Conservation (phyloP, 2,797 vertebrate genomes). For the Strix occidentalis region DNA sequence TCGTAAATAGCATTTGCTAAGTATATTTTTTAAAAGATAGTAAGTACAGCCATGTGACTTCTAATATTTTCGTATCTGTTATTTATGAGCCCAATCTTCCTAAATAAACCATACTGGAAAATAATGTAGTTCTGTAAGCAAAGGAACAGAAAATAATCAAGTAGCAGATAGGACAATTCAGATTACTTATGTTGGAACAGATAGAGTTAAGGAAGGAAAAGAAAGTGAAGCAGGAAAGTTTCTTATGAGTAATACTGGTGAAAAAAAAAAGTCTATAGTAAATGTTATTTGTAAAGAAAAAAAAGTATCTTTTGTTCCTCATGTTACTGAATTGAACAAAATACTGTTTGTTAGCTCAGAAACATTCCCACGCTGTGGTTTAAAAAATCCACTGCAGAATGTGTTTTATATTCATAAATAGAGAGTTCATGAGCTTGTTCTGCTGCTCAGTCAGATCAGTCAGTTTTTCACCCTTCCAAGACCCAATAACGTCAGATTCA, state of each 20-base stretch:
- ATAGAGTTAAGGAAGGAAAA: neutral
- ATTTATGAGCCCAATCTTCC: neutral
- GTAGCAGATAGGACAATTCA: neutral
- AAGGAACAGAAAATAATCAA: neutral
- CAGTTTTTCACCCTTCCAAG: neutral
- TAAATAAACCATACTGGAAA: neutral
- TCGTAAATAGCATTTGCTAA: neutral
- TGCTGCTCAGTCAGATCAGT: neutral
- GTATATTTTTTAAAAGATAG: neutral
- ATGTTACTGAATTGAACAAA: neutral
- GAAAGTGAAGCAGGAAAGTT: neutral
- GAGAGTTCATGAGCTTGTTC: neutral
- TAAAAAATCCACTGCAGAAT: neutral
- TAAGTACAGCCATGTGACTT: neutral
- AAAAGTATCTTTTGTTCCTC: neutral
- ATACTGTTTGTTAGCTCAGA: neutral
- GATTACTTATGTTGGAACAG: neutral
- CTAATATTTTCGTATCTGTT: neutral
- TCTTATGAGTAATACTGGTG: neutral
- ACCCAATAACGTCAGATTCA: neutral
- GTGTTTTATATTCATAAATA: neutral
- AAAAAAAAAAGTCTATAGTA: neutral
- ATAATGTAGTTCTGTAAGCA: neutral
- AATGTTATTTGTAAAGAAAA: neutral
- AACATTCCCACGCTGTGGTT: neutral